These are phyloP conservation scores for Pseudochaenichthys georgianus DNA, from an alignment of 2,797 vertebrate species.

Conservation along the genomic window DNA sequence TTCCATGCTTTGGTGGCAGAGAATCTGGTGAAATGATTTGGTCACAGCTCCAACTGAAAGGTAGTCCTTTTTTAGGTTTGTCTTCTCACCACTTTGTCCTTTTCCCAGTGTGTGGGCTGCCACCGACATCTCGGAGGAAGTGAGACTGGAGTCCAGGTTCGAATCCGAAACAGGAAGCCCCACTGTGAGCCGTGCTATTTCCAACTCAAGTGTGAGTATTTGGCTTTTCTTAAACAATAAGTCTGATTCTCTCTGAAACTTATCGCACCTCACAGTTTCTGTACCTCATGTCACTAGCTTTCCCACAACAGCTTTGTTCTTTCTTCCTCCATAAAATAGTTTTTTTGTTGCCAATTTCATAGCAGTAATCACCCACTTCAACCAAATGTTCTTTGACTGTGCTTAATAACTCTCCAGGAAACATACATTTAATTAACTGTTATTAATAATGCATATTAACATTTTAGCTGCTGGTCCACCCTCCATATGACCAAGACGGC, in stretches of 20 bases:
- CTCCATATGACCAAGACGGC: conserved; percentile 85
- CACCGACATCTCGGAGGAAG: conserved; percentile 86
- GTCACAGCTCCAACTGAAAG: conserved; percentile 20
- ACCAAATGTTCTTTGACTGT: background rate
- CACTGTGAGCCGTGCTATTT: conserved; percentile 93
- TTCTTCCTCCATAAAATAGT: background rate
- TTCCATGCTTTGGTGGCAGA: conserved; percentile 33
- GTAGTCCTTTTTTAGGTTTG: background rate
- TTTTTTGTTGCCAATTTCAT: background rate
- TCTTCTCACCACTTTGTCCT: conserved; percentile 38
- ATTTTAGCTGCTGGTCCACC: conserved; percentile 69
- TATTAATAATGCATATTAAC: conserved; percentile 9
- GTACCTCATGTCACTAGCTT: background rate
- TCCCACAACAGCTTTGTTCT: background rate
- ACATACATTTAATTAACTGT: background rate
- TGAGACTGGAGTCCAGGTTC: conserved; percentile 89
- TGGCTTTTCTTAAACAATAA: conserved; percentile 13
- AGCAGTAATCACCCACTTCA: background rate
- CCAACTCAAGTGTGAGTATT: conserved; percentile 89
- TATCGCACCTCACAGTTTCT: conserved; percentile 2
- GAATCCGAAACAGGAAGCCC: conserved; percentile 89
- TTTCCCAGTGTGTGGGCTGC: conserved; percentile 90
- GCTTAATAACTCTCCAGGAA: background rate
- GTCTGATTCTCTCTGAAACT: background rate
- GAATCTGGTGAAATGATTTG: conserved; percentile 38